Conservation (phyloP, 2,888 invertebrate species). For the Mythimna albipuncta region DNA sequence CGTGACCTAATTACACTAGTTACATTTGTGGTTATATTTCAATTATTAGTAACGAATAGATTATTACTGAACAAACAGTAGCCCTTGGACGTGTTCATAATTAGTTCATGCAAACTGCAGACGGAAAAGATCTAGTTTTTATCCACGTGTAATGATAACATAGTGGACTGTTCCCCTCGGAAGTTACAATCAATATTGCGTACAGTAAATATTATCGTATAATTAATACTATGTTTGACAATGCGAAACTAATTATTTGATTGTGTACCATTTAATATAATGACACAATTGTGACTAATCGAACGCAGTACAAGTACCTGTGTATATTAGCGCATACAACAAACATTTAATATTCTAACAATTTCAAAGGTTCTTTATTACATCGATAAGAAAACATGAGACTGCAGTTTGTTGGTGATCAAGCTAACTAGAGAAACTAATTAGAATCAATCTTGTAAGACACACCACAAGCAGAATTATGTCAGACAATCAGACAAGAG, state of each 20-base stretch:
- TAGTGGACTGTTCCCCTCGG: slow-evolving; percentile 69
- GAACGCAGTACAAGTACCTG: slow-evolving; percentile 1
- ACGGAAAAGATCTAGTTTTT: slow-evolving; percentile 76
- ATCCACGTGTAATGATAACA: slow-evolving; percentile 79
- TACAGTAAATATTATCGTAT: slow-evolving; percentile 68
- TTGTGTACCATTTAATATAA: slow-evolving; percentile 48
- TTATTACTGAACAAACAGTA: slow-evolving; percentile 70
- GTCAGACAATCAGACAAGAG: slow-evolving; percentile 3
- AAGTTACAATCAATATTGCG: slow-evolving; percentile 62
- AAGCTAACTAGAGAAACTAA: slow-evolving; percentile 18
- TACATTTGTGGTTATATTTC: slow-evolving; percentile 68
- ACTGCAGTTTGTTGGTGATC: slow-evolving; percentile 20
- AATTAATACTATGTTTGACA: slow-evolving; percentile 68
- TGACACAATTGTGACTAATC: slow-evolving; percentile 37
- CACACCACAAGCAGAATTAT: slow-evolving; percentile 5
- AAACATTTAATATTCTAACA: slow-evolving; percentile 13
- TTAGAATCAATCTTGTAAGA: slow-evolving; percentile 41
- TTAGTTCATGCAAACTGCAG: slow-evolving; percentile 74
- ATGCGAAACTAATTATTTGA: slow-evolving; percentile 72
- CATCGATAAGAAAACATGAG: slow-evolving; percentile 9
- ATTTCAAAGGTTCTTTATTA: slow-evolving; percentile 18
- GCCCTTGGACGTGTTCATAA: slow-evolving; percentile 69
- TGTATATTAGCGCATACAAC: background rate
- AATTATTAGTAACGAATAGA: slow-evolving; percentile 69
- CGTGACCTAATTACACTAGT: slow-evolving; percentile 67